These are phyloP conservation scores for Chondrilla cf. caribensis DNA, from an alignment of 37 sponge, comb jelly and placozoan genomes.

Conservation along the genomic window DNA sequence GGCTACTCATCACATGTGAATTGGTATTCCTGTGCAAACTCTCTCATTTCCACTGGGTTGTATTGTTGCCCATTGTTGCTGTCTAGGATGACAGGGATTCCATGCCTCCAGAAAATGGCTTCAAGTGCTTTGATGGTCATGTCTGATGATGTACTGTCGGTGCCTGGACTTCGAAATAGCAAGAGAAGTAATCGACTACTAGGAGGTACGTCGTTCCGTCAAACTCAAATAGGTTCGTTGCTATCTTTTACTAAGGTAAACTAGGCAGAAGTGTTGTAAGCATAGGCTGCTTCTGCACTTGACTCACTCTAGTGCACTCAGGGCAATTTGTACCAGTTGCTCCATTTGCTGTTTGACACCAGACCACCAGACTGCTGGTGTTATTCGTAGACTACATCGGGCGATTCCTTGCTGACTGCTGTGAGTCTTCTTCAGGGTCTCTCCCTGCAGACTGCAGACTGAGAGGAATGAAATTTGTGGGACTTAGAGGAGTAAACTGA, in stretches of 20 bases:
- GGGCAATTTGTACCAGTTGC: no score
- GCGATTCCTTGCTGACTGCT: constrained; percentile 33
- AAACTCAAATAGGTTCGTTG: neutral
- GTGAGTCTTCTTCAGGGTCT: constrained; percentile 32
- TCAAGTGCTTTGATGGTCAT: neutral
- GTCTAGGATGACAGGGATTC: neutral
- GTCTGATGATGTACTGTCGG: neutral
- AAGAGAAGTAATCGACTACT: neutral
- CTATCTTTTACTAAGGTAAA: no score
- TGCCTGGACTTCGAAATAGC: neutral
- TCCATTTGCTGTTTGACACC: no score
- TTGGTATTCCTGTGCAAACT: no score
- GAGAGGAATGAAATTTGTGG: neutral
- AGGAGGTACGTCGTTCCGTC: neutral
- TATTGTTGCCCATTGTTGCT: neutral
- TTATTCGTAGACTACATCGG: neutral
- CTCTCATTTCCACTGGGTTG: no score
- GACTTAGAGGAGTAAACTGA: no score
- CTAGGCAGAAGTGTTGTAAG: no score
- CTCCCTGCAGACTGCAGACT: neutral
- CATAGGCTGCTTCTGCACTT: no score
- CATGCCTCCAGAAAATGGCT: neutral
- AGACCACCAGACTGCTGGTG: no score
- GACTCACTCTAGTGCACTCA: no score
- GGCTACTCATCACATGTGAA: neutral